Conservation (phyloP, 2,888 invertebrate species). For the Linnaemya tessellans region DNA sequence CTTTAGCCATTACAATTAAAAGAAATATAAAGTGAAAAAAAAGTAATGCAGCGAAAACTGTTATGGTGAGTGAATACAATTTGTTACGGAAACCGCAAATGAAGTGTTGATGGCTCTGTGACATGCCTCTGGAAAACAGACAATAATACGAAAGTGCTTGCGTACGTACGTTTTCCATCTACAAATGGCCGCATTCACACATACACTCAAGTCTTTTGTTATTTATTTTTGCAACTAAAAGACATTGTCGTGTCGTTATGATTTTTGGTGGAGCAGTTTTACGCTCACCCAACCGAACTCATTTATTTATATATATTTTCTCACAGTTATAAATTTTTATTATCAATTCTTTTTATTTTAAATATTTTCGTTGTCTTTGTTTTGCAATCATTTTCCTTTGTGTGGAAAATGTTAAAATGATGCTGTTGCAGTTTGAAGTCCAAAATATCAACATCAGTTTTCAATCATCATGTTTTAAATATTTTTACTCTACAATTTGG, state of each 20-base stretch:
- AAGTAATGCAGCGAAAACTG: conserved; percentile 2
- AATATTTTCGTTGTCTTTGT: too few relatives aligned
- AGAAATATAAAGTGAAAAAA: conserved; percentile 7
- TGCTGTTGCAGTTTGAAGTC: conserved; percentile 29
- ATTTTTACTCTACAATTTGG: neutral
- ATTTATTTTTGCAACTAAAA: conserved; percentile 36
- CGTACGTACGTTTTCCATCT: neutral
- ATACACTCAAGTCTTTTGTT: conserved; percentile 28
- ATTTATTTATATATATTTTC: conserved; percentile 23
- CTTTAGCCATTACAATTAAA: conserved; percentile 39
- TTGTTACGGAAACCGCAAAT: conserved; percentile 70
- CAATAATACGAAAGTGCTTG: conserved; percentile 21
- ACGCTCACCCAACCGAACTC: neutral
- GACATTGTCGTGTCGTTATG: conserved; percentile 62
- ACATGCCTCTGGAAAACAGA: conserved; percentile 58
- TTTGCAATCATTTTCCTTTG: conserved; percentile 22
- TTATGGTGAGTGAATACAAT: conserved; percentile 58
- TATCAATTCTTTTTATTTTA: conserved; percentile 32
- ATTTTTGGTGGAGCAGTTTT: conserved; percentile 45
- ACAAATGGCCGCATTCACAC: conserved; percentile 17
- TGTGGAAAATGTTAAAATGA: conserved; percentile 44
- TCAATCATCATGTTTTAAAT: conserved; percentile 61
- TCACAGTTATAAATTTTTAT: conserved; percentile 47
- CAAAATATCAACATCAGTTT: conserved; percentile 60
- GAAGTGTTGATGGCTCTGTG: conserved; percentile 67